Base-by-base conservation (phyloP, 2,113 vertebrate species). In the Anolis carolinensis region DNA sequence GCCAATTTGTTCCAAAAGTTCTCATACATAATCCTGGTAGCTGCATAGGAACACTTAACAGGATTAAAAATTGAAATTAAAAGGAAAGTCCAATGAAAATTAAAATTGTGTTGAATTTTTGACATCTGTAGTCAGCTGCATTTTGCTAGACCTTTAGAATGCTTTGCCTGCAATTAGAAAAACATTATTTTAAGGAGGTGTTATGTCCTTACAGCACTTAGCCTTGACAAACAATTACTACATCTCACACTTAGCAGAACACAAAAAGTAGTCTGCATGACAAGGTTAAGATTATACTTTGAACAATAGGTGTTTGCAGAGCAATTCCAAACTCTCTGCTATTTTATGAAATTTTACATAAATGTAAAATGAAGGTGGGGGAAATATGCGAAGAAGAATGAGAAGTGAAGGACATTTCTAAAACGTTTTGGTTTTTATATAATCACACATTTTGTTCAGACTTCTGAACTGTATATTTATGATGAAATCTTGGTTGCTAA, bases 151-250 rank as follows among this genome's bases (percentile, higher is more conserved):
- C 63, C 91, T 67, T 87, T 78, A 89, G 79, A 86, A 76, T 79
- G 76, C 74, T 92, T 90, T 73, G 83, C 89, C 82, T 91, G 87
- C 93, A 95, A 95, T 95, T 93, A 96, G 7, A 72, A 93, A 84
- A 94, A 95, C 82, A 93, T 89, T 30, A 89, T 93, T 95, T 92
- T 76, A 5, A 88, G 93, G 94, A 91, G 87, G 88, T 88, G 91
- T 91, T 94, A 92, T 79, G 87, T 94, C 83, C 94, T n/a, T 91
- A 92, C 82, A 94, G 94, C 88, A 92, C 87, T 96, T 95, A 93
- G 92, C 95, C 96, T 95, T 96, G 96, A 95, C 94, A 95, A 96
- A 97, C 95, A 96, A 96, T 95, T 93, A 95, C 84, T 82, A 89
- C 88, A 94, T 94, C 94, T 89, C 92, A 88, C 93, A 95, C 94